Evolutionary conservation across 2,797 vertebrate species (phyloP).

Genomic region (Propithecus perrieri): DNA sequence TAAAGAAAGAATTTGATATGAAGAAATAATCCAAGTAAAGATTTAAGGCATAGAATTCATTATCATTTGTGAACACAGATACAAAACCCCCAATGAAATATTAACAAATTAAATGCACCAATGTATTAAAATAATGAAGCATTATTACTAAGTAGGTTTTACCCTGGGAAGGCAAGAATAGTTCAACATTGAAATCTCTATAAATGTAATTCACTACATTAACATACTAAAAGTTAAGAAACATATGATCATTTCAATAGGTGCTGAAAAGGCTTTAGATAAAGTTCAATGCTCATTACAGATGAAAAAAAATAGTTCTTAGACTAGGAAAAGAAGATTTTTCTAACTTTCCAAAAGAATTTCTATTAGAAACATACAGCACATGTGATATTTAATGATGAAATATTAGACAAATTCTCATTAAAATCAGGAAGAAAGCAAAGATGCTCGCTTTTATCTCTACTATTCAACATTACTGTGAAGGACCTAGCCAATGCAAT

Average conservation of each 20-base stretch:
- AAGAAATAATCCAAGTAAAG: slow-evolving; percentile 8
- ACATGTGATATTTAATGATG: background rate
- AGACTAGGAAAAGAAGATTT: background rate
- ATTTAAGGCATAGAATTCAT: background rate
- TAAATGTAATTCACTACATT: background rate
- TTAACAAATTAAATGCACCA: background rate
- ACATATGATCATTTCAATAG: background rate
- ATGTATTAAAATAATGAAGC: background rate
- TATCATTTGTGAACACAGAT: background rate
- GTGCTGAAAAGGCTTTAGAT: background rate
- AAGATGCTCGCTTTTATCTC: background rate
- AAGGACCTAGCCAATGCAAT: background rate
- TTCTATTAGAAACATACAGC: background rate
- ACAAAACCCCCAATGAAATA: background rate
- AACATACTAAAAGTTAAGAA: background rate
- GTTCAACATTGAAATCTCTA: background rate
- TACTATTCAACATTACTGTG: background rate
- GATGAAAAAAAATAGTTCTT: background rate
- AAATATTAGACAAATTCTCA: background rate
- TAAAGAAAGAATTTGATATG: background rate
- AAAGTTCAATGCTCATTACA: background rate
- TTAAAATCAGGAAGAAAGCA: background rate
- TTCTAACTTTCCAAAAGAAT: background rate
- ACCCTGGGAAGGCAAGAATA: background rate
- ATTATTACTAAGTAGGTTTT: background rate